Percentiles rank a stretch among this genome's conserved stretches.
Evolutionary conservation across 64 coral and sea anemone genomes (phyloP).

Genomic region (Actinia equina): DNA sequence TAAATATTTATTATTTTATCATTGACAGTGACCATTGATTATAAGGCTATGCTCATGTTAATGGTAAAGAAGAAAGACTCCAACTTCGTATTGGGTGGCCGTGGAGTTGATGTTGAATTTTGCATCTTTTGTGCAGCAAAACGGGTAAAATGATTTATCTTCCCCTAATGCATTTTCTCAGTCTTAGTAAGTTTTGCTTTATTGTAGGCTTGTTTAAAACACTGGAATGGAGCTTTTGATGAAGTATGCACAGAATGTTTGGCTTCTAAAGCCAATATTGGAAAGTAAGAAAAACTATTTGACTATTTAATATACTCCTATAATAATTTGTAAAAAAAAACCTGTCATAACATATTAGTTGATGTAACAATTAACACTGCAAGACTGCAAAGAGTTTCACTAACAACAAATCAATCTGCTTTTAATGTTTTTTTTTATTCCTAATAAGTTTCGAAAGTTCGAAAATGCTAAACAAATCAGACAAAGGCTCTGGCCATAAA

Average conservation of each 20-base stretch:
- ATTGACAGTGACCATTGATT: constrained; percentile 11
- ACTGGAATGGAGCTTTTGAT: constrained; percentile 27
- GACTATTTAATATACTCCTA: too few relatives aligned
- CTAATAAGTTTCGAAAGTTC: background rate
- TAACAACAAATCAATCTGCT: too few relatives aligned
- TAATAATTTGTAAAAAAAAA: too few relatives aligned
- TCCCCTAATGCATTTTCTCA: background rate
- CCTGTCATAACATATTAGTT: too few relatives aligned
- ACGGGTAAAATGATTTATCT: background rate
- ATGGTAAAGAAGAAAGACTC: background rate
- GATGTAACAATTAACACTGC: background rate
- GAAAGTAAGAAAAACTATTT: background rate
- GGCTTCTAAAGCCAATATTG: constrained; percentile 38
- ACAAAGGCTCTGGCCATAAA: background rate
- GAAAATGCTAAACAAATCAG: background rate
- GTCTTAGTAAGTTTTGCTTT: background rate
- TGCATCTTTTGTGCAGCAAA: constrained; percentile 10
- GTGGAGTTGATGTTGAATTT: constrained; percentile 8
- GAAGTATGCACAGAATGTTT: constrained; percentile 23
- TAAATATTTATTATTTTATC: background rate
- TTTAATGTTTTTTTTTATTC: background rate
- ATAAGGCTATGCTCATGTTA: background rate
- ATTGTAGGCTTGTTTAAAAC: constrained; percentile 32
- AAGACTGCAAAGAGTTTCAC: background rate
- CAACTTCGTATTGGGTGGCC: constrained; percentile 3